Evolutionary conservation across 2,888 invertebrate genomes (phyloP).

Genomic region (Eupithecia dodoneata): DNA sequence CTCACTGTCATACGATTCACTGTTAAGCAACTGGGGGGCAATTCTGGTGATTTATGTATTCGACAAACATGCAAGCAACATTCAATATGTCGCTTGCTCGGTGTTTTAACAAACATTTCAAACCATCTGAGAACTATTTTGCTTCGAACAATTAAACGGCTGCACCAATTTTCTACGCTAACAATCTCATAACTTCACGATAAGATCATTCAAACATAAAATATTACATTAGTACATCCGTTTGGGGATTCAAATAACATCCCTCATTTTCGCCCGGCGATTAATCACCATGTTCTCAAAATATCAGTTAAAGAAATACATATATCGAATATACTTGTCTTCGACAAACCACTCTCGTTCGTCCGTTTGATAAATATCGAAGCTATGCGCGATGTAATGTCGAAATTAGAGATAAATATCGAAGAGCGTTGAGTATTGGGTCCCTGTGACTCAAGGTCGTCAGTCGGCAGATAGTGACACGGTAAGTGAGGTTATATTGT

Average conservation of each 20-base stretch:
- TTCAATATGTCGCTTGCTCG: not conserved
- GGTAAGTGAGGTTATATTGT: constrained; percentile 20
- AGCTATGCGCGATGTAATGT: not conserved
- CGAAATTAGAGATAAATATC: not conserved
- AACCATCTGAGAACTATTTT: not conserved
- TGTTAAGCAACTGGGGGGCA: not conserved
- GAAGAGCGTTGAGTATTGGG: not conserved
- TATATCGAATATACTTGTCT: not conserved
- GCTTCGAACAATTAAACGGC: not conserved
- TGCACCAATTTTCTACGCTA: not conserved
- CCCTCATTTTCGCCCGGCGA: not conserved
- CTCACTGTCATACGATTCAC: constrained; percentile 19
- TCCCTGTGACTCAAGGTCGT: constrained; percentile 11
- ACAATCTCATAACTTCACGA: not conserved
- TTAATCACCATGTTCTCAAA: not conserved
- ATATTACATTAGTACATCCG: not conserved
- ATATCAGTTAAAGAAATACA: not conserved
- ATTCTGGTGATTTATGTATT: not conserved
- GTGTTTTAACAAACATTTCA: not conserved
- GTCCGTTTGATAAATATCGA: not conserved
- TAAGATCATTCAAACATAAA: not conserved
- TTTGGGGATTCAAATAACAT: not conserved
- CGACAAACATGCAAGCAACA: not conserved
- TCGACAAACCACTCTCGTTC: not conserved
- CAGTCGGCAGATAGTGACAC: not conserved